phyloP scores from a whole-genome alignment of 92 coral and sea anemone species.

The Pocillopora meandrina region DNA sequence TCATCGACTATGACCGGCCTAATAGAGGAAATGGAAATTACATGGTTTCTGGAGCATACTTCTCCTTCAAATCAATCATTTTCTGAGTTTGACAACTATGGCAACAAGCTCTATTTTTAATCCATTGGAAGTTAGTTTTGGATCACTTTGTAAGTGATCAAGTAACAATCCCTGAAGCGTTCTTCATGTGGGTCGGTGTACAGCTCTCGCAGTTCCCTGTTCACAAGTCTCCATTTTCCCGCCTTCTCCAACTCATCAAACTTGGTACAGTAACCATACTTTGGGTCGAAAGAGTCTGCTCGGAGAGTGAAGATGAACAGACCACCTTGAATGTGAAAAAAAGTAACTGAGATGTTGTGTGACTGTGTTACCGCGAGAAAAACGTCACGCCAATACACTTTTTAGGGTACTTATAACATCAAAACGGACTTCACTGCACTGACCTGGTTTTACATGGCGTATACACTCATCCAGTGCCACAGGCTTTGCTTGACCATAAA shows the following conservation, averaged over 20 bases:
- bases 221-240: conserved; percentile 48
- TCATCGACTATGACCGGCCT: too few relatives aligned
- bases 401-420: too few relatives aligned
- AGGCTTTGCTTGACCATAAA: neutral
- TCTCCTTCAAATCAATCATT: too few relatives aligned
- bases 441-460: conserved; percentile 50
- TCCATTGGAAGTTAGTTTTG: neutral
- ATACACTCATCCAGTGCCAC: conserved; percentile 31
- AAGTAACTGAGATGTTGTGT: too few relatives aligned
- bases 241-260: conserved; percentile 47
- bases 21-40: too few relatives aligned
- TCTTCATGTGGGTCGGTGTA: conserved; percentile 18
- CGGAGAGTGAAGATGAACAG: conserved; percentile 51
- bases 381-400: too few relatives aligned
- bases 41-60: too few relatives aligned
- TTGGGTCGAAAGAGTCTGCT: conserved; percentile 42
- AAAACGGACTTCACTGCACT: neutral
- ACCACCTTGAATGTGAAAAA: conserved; percentile 35
- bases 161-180: conserved; percentile 31
- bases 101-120: too few relatives aligned
- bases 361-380: too few relatives aligned
- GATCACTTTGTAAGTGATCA: conserved; percentile 34
- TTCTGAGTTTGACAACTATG: too few relatives aligned
- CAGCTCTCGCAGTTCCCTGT: conserved; percentile 28
- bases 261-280: conserved; percentile 52